These are phyloP conservation scores for Synergus itoensis DNA, from an alignment of 2,888 invertebrate species.

Conservation along the genomic window DNA sequence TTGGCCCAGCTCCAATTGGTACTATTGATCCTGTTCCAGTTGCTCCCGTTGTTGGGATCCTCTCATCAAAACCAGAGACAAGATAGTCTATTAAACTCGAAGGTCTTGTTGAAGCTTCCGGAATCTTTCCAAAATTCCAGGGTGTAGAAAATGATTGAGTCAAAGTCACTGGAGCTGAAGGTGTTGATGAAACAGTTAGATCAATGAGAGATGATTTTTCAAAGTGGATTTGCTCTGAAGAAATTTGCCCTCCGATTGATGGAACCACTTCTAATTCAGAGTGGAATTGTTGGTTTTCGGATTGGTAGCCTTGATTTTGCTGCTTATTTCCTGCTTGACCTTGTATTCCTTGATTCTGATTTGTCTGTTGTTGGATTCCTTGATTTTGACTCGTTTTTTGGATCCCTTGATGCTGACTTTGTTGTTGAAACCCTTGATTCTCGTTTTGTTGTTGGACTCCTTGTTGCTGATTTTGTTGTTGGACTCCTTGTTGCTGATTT, in stretches of 20 bases:
- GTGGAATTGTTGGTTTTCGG: slow-evolving; percentile 51
- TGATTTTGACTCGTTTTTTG: neutral
- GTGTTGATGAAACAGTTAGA: slow-evolving; percentile 71
- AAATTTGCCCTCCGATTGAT: slow-evolving; percentile 85
- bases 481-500: neutral
- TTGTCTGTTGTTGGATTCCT: neutral
- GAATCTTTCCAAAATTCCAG: slow-evolving; percentile 8
- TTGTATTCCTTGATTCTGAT: neutral
- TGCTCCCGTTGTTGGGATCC: slow-evolving; percentile 28
- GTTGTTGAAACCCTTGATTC: neutral
- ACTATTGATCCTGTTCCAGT: neutral
- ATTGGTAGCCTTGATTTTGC: slow-evolving; percentile 35
- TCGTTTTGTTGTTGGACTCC: neutral
- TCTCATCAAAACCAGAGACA: slow-evolving; percentile 53
- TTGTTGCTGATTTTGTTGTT: neutral
- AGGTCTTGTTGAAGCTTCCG: slow-evolving; percentile 38
- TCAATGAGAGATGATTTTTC: slow-evolving; percentile 86
- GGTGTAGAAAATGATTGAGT: slow-evolving; percentile 43
- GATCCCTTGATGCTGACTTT: neutral
- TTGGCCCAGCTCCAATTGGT: neutral
- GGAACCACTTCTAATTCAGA: slow-evolving; percentile 80
- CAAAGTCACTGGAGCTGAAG: slow-evolving; percentile 14
- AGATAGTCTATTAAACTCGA: slow-evolving; percentile 60
- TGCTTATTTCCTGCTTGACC: neutral
- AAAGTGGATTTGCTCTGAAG: slow-evolving; percentile 84